Evolutionary conservation across 1,140 invertebrate genomes (phyloP), one percentile per base, ranked within the genome.

Genomic region (Anastatus disparis): DNA sequence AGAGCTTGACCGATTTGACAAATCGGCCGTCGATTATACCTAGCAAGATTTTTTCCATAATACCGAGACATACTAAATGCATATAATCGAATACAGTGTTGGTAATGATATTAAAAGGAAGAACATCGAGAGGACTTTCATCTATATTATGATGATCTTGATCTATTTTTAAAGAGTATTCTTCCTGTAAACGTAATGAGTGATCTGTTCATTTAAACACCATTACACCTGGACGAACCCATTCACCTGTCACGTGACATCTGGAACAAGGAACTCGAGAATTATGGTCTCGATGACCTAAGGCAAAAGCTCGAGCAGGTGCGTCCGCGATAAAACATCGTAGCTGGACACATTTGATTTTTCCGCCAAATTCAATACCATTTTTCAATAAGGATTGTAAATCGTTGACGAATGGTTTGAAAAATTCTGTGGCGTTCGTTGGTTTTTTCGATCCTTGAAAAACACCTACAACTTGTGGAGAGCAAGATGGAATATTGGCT

Each of bases 301-400:
- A n/a, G n/a, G n/a, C n/a, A n/a, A n/a, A n/a, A n/a, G n/a, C n/a
- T n/a, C 73, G 63, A 15, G 58, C 64, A 4, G 64, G 73, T 8
- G 73, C 73, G 64, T 74, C 73, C 17, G 69, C 64, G 12, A 74
- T 70, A 52, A 74, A 74, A 24, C 62, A 65, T n/a, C 69, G 50
- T n/a, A 74, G 53, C 12, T 24, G 3, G 17, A 74, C 13, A 7
- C 48, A 20, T 53, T 38, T 58, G 2, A 48, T 48, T 26, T 44
- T 40, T 17, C 35, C 31, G 17, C 24, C 1, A 35, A 67, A 66
- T 42, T 55, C 29, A 35, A 72, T 55, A 17, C 61, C 71, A 17
- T 44, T 24, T 50, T 58, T 7, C 27, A 42, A 17, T 35, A 55
- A 38, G 31, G 8, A 12, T 20, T 44, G 1, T 40, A 31, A 12